Conservation (phyloP, 2,888 invertebrate genomes). For the Cephonodes hylas region DNA sequence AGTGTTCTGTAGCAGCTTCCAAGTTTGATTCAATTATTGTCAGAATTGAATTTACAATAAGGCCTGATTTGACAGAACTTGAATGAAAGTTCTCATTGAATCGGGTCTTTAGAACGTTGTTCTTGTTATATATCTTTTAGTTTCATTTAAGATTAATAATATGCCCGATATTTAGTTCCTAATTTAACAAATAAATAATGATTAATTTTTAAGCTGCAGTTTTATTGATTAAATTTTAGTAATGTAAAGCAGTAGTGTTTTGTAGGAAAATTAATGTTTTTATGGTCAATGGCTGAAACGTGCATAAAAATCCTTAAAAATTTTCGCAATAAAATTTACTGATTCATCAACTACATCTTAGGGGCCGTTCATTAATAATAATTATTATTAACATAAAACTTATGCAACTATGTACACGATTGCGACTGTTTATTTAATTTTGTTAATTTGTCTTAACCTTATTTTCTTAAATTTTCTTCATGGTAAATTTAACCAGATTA, state of each 20-base stretch:
- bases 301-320: too few relatives aligned
- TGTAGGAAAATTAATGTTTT: neutral
- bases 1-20: neutral
- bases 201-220: constrained; percentile 14
- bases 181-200: constrained; percentile 18
- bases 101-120: constrained; percentile 34
- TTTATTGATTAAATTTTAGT: constrained; percentile 13
- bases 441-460: too few relatives aligned
- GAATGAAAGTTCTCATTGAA: constrained; percentile 45
- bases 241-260: neutral
- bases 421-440: too few relatives aligned
- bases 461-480: too few relatives aligned
- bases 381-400: too few relatives aligned
- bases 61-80: constrained; percentile 52
- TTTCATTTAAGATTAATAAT: constrained; percentile 13
- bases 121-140: neutral
- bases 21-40: too few relatives aligned
- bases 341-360: too few relatives aligned
- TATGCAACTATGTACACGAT: too few relatives aligned
- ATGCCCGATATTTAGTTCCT: constrained; percentile 27
- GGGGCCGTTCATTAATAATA: too few relatives aligned
- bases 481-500: too few relatives aligned
- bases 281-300: too few relatives aligned
- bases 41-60: constrained; percentile 6
- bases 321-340: too few relatives aligned